These are phyloP conservation scores for Protobothrops mucrosquamatus DNA, from an alignment of 2,113 vertebrate species.

Conservation along the genomic window DNA sequence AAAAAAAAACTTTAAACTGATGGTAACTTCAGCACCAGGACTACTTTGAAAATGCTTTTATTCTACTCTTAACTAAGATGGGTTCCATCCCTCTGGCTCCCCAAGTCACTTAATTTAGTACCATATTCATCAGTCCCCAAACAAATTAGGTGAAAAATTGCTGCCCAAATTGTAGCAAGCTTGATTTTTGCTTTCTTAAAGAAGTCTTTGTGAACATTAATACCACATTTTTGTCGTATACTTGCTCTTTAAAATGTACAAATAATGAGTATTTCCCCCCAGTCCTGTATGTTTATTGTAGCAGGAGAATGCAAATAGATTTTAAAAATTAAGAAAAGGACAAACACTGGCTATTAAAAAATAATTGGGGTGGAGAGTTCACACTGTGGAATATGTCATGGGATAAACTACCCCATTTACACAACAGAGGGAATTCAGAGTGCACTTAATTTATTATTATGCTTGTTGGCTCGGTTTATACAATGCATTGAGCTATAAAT, in stretches of 20 bases:
- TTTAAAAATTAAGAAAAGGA: neutral
- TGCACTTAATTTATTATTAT: neutral
- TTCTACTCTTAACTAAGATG: neutral
- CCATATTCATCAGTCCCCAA: neutral
- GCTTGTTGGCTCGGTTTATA: neutral
- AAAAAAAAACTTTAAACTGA: neutral
- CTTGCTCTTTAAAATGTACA: neutral
- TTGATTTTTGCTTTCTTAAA: neutral
- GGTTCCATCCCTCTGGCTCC: neutral
- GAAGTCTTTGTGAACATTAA: neutral
- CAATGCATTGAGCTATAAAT: neutral
- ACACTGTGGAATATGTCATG: neutral
- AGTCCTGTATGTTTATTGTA: neutral
- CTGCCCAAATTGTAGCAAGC: neutral
- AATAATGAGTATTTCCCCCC: neutral
- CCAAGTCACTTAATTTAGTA: neutral
- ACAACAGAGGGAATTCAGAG: neutral
- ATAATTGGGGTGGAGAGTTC: neutral
- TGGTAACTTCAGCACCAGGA: neutral
- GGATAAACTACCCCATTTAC: neutral
- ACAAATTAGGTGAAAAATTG: neutral
- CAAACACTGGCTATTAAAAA: neutral
- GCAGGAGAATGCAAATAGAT: neutral
- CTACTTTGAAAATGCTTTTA: neutral
- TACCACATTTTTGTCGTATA: neutral